Base-by-base conservation (phyloP, 2,888 invertebrate genomes). In the Diachrysia chrysitis region DNA sequence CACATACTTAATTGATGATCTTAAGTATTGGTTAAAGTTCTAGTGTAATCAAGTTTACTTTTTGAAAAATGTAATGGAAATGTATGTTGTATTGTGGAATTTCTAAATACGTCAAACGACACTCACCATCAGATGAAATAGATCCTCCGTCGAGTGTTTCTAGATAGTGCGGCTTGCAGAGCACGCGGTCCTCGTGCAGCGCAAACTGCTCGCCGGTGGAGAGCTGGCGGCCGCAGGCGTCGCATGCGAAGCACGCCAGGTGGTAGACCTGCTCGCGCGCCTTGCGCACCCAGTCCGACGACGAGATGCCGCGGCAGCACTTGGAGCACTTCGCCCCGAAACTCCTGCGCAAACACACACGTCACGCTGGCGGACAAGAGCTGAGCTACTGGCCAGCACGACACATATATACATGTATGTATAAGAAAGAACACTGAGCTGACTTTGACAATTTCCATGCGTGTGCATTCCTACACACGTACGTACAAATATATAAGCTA, bases 211-310 rank as follows among this genome's bases (percentile, higher is more conserved):
- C 99, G 6, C 99, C 99, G 0, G 98, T 99, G 79, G 98, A 98
- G 69, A 99, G 96, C 93, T 99, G 99, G 37, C 98, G 96, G 83
- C 98, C 98, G 92, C 99, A 99, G 69, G 98, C 98, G 92, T 99
- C 99, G 93, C 99, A 99, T 21, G 99, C 99, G 95, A 99, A 99
- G 95, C 99, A 99, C 58, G 99, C 99, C 90, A 99, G 96, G 95
- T 99, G 99, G 95, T 99, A 99, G 37, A 99, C 98, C 91, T 98
- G 97, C 87, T 98, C 98, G 62, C 98, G 96, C 42, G 99, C 99
- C 89, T 99, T 97, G 74, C 99, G 96, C 86, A 99, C 99, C 99
- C 99, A 99, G 95, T 99, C 99, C 55, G 98, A 98, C 19, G 99
- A 97, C 19, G 98, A 98, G 88, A 99, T 99, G 83, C 97, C 97